These are phyloP conservation scores for Goniozus legneri DNA, from an alignment of 1,140 invertebrate species.

Conservation along the genomic window DNA sequence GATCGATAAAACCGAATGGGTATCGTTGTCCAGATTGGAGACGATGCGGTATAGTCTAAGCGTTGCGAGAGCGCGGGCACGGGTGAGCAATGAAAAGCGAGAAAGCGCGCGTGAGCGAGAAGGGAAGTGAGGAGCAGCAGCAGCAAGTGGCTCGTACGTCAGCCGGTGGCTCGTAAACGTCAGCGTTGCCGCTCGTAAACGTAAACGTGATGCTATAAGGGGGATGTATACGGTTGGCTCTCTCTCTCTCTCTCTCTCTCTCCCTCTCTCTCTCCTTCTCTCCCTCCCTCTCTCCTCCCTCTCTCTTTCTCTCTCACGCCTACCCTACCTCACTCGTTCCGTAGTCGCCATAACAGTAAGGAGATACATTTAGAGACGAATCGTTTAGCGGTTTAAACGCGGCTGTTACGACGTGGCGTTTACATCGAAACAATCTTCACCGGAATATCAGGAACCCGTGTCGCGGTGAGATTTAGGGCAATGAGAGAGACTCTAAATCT, in stretches of 20 bases:
- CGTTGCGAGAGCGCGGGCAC: constrained; percentile 17
- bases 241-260: too few relatives aligned
- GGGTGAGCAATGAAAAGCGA: constrained; percentile 44
- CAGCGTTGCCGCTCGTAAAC: constrained; percentile 56
- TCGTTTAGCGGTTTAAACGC: constrained; percentile 31
- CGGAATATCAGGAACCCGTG: constrained; percentile 14
- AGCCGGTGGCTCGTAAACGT: constrained; percentile 58
- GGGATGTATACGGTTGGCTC: too few relatives aligned
- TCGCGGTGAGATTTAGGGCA: constrained; percentile 18
- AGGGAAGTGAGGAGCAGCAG: constrained; percentile 32
- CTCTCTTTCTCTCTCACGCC: too few relatives aligned
- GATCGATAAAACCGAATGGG: too few relatives aligned
- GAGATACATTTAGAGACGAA: constrained; percentile 38
- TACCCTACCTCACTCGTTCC: constrained; percentile 34
- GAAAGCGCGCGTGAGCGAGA: constrained; percentile 25
- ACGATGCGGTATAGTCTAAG: constrained; percentile 27
- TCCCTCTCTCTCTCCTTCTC: too few relatives aligned
- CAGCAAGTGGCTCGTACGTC: constrained; percentile 58
- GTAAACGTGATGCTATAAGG: constrained; percentile 57
- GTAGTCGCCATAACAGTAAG: constrained; percentile 50
- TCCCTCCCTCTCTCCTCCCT: too few relatives aligned
- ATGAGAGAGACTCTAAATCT: constrained; percentile 7
- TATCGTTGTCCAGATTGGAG: too few relatives aligned
- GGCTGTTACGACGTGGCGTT: constrained; percentile 25
- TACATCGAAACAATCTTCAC: constrained; percentile 30